Evolutionary conservation across 2,113 vertebrate genomes (phyloP).

Genomic region (Chroicocephalus ridibundus): DNA sequence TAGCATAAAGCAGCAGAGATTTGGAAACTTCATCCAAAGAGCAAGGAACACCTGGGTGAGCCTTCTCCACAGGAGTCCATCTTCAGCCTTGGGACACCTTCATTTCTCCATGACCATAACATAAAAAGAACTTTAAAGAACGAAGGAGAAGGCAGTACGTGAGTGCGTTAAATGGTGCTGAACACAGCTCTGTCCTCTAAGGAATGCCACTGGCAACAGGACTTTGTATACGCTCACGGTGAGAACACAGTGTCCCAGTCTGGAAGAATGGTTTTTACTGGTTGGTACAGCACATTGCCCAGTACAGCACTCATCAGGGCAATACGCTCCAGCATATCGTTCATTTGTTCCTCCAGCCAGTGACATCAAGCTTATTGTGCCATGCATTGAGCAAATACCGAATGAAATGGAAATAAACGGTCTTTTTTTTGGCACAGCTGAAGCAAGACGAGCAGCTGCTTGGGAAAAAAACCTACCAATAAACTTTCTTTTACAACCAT

Average conservation of each 20-base stretch:
- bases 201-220: background rate
- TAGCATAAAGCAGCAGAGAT: background rate
- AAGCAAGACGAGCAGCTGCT: background rate
- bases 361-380: background rate
- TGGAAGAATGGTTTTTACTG: background rate
- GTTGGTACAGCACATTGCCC: background rate
- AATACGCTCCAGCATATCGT: background rate
- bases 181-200: background rate
- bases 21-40: background rate
- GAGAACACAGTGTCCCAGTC: background rate
- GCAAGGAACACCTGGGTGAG: too few relatives aligned
- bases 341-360: too few relatives aligned
- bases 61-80: background rate
- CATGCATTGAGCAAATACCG: background rate
- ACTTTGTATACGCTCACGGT: fast-evolving
- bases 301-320: background rate
- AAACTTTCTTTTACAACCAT: background rate
- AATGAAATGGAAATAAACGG: background rate
- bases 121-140: background rate
- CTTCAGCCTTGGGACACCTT: background rate
- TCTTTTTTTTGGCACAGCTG: background rate
- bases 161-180: too few relatives aligned
- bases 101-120: background rate
- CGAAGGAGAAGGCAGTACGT: background rate
- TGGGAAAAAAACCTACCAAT: background rate